Base-by-base conservation (phyloP, 2,797 vertebrate species). In the Pangasius sanitwongsei region DNA sequence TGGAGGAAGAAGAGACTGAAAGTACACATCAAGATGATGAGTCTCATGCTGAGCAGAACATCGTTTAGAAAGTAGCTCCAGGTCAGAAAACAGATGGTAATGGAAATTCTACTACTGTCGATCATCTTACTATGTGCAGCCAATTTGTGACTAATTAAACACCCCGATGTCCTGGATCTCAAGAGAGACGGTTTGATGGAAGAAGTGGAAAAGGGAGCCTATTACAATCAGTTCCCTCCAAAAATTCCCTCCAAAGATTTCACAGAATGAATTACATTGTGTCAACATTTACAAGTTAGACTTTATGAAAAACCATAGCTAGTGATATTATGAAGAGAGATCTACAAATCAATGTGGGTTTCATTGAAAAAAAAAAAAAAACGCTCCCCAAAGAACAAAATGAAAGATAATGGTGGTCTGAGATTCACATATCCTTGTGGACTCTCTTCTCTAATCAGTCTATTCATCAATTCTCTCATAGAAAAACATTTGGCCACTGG, bases 81-180 rank as follows among this genome's bases (percentile, higher is more conserved):
- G 77, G 70, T 70, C 61, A 50, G 87, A 83, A 87, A 70, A 74
- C 81, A 89, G 81, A 89, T 87, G 87, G 28, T 89, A 83, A 89
- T 86, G 48, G 59, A 83, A 63, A 69, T 67, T 78, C 34, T 75
- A 25, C 61, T 48, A 48, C 61, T 25, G 63, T 74, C 53, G 23
- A 57, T 83, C 55, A 86, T 75, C 25, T 65, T 25, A 75, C 77
- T 87, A 81, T 50, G 70, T 20, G 44, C 78, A 53, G 50, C 69
- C 80, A 85, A 85, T 74, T 85, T 74, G 37, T 44, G 70, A 74
- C 16, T 85, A 77, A 85, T 89, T 69, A 87, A 86, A 77, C 48
- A 75, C 44, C 63, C 53, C 11, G 55, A 84, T 72, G 44, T 59
- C 65, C 78, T 72, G 41, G 83, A 48, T 75, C 82, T 88, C 67